Evolutionary conservation across 2,888 invertebrate species (phyloP).

Genomic region (Nudaria mundana): DNA sequence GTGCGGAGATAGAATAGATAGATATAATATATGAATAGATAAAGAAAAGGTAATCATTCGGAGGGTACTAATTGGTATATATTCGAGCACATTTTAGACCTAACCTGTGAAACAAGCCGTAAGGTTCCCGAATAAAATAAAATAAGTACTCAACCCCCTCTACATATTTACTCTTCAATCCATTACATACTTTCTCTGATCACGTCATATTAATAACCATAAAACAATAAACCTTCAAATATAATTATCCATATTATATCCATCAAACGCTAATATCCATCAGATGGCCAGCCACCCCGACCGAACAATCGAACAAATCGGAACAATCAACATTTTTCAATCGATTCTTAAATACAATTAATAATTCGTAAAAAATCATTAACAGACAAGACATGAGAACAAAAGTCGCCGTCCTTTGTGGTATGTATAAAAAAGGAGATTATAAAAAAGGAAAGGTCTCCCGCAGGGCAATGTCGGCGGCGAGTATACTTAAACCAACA

Average conservation of each 20-base stretch:
- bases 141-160: too few species aligned
- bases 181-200: not conserved
- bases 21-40: too few species aligned
- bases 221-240: slow-evolving; percentile 21
- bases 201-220: slow-evolving; percentile 11
- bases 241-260: slow-evolving; percentile 28
- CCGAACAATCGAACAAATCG: slow-evolving; percentile 47
- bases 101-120: too few species aligned
- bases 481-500: slow-evolving; percentile 65
- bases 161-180: not conserved
- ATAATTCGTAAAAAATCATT: slow-evolving; percentile 80
- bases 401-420: slow-evolving; percentile 78
- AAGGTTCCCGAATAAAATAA: too few species aligned
- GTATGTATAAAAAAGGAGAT: slow-evolving; percentile 55
- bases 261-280: slow-evolving; percentile 29
- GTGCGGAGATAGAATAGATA: too few species aligned
- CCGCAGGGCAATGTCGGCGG: slow-evolving; percentile 56
- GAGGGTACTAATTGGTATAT: too few species aligned
- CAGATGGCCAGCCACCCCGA: slow-evolving; percentile 39
- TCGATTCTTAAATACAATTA: slow-evolving; percentile 75
- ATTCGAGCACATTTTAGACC: too few species aligned
- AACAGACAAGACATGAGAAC: slow-evolving; percentile 75
- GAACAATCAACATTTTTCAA: slow-evolving; percentile 71
- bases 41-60: too few species aligned
- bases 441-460: slow-evolving; percentile 53